Evolutionary conservation across 2,113 vertebrate genomes (phyloP).

Genomic region (Cottus gobio): DNA sequence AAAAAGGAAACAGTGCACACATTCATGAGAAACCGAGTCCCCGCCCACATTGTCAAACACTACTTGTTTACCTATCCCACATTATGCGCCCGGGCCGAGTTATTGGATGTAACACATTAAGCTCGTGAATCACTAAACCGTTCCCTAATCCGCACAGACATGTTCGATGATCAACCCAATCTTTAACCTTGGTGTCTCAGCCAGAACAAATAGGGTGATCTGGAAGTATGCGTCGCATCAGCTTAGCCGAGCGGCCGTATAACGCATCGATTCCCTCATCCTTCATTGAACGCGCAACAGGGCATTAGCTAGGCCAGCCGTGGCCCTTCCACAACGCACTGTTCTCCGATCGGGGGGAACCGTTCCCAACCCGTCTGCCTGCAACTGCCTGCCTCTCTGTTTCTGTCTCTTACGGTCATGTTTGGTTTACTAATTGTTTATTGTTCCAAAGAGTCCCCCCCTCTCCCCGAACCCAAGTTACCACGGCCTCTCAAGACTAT

Average conservation of each 20-base stretch:
- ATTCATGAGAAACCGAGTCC: constrained; percentile 32
- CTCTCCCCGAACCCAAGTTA: constrained; percentile 41
- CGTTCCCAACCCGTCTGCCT: constrained; percentile 4
- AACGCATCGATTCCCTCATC: constrained; percentile 72
- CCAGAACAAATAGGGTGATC: constrained; percentile 74
- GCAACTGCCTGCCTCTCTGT: constrained; percentile 34
- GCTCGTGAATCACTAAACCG: constrained; percentile 72
- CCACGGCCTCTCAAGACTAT: constrained; percentile 59
- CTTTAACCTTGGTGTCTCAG: constrained; percentile 75
- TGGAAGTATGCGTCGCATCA: constrained; percentile 75
- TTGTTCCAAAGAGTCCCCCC: constrained; percentile 53
- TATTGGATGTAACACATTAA: constrained; percentile 79
- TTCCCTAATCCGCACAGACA: constrained; percentile 66
- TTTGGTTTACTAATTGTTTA: constrained; percentile 71
- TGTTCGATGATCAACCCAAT: constrained; percentile 82
- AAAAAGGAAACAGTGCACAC: constrained; percentile 30
- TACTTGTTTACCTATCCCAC: constrained; percentile 74
- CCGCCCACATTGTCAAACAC: constrained; percentile 53
- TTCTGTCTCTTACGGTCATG: constrained; percentile 43
- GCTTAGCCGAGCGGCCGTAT: constrained; percentile 66
- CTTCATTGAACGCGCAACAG: constrained; percentile 72
- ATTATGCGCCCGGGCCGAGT: constrained; percentile 37
- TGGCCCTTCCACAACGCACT: constrained; percentile 30
- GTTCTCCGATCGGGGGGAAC: constrained; percentile 22
- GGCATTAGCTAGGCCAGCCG: constrained; percentile 73